These are phyloP conservation scores for Drosophila lini DNA, from an alignment of 1,140 invertebrate genomes.

Conservation along the genomic window DNA sequence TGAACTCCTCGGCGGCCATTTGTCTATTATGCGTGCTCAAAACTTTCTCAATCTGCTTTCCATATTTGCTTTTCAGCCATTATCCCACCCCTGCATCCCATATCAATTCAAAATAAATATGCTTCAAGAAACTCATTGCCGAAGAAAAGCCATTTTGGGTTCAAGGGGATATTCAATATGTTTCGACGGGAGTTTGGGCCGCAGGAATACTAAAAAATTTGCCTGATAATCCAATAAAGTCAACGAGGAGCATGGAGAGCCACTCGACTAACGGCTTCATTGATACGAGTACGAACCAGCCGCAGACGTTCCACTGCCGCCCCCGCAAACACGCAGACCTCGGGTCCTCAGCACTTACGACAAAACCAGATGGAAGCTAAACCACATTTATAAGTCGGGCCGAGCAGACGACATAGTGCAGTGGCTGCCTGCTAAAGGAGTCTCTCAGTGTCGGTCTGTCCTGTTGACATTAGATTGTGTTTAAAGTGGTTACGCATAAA, in stretches of 20 bases:
- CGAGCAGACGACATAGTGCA: conserved; percentile 46
- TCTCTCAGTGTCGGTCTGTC: conserved; percentile 47
- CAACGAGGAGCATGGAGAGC: conserved; percentile 55
- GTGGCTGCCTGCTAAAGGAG: conserved; percentile 30
- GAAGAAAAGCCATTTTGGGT: conserved; percentile 51
- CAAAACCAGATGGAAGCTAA: conserved; percentile 73
- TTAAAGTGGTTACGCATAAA: conserved; percentile 71
- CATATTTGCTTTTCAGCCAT: conserved; percentile 28
- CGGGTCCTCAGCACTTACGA: conserved; percentile 37
- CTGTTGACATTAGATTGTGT: conserved; percentile 81
- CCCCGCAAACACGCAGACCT: conserved; percentile 3
- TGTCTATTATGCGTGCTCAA: conserved; percentile 9
- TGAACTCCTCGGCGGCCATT: conserved; percentile 2
- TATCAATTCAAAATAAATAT: conserved; percentile 47
- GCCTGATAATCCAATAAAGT: conserved; percentile 77
- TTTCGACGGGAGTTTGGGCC: conserved; percentile 3
- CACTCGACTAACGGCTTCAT: conserved; percentile 75
- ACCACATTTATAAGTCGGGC: conserved; percentile 76
- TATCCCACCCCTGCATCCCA: conserved; percentile 12
- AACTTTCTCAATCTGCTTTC: conserved; percentile 30
- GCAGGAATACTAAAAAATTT: conserved; percentile 69
- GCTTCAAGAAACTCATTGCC: conserved; percentile 28
- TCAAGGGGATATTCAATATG: conserved; percentile 56
- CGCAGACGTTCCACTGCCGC: conserved; percentile 15
- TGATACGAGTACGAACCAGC: conserved; percentile 53